A percentile compares a stretch with the other conserved stretches of the same genome.
Conservation (phyloP, 37 sponge, comb jelly and placozoan genomes). For the Aplysina aerophoba region DNA sequence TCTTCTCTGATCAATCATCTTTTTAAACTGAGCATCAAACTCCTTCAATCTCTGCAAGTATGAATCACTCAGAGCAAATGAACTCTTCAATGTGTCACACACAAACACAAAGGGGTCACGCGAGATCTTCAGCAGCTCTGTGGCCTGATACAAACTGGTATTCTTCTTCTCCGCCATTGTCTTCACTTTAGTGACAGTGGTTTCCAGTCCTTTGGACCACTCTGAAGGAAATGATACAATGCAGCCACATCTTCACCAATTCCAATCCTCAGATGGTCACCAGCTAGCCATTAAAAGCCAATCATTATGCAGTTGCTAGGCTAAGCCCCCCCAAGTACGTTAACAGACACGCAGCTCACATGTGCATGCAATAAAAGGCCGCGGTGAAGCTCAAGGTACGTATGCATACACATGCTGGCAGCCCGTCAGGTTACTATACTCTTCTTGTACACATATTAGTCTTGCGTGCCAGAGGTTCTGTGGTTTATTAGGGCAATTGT, state of each 20-base stretch:
- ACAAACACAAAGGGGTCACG: not conserved
- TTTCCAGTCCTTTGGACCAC: constrained; percentile 7
- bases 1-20: not conserved
- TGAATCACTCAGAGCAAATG: not conserved
- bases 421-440: too few species aligned
- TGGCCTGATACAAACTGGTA: constrained; percentile 28
- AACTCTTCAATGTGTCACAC: not conserved
- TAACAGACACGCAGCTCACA: too few species aligned
- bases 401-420: too few species aligned
- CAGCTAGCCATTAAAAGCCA: too few species aligned
- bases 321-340: too few species aligned
- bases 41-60: not conserved
- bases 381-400: too few species aligned
- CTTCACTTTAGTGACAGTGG: not conserved
- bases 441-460: too few species aligned
- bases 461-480: too few species aligned
- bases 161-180: not conserved
- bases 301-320: too few species aligned
- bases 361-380: too few species aligned
- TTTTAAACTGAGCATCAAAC: not conserved
- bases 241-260: not conserved
- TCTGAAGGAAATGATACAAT: not conserved
- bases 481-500: too few species aligned
- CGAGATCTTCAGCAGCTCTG: constrained; percentile 8
- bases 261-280: too few species aligned